A percentile compares a stretch with the other conserved stretches of the same genome.
Evolutionary conservation across 2,888 invertebrate species (phyloP).

Genomic region (Cerastoderma edule): DNA sequence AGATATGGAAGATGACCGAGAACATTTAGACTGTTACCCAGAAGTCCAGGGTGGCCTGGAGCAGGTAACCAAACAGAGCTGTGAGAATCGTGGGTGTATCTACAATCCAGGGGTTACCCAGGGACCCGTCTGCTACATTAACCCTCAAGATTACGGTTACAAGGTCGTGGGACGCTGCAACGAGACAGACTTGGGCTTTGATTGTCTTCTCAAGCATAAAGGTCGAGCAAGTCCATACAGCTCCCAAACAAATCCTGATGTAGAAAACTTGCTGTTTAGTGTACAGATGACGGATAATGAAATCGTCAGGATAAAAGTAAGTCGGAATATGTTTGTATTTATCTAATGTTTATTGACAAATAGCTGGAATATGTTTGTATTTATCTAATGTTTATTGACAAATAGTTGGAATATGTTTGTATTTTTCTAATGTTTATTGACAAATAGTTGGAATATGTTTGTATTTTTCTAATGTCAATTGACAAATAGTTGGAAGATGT

Average conservation of each 20-base stretch:
- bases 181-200: constrained; percentile 56
- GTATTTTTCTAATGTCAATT: too few species aligned
- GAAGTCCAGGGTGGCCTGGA: constrained; percentile 66
- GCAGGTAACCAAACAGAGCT: constrained; percentile 57
- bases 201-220: constrained; percentile 53
- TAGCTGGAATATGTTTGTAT: too few species aligned
- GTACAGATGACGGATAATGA: constrained; percentile 63
- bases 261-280: constrained; percentile 57
- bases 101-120: constrained; percentile 50
- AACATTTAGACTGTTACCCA: constrained; percentile 67
- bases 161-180: constrained; percentile 35
- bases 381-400: too few species aligned
- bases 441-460: too few species aligned
- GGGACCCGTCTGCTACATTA: constrained; percentile 63
- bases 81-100: constrained; percentile 64
- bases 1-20: constrained; percentile 27
- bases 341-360: too few species aligned
- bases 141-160: constrained; percentile 66
- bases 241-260: constrained; percentile 47
- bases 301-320: constrained; percentile 68
- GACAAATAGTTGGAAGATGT: too few species aligned
- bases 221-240: constrained; percentile 45
- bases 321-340: too few species aligned
- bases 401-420: too few species aligned
- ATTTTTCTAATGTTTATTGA: too few species aligned